phyloP scores from a whole-genome alignment of 2,113 vertebrate species.

The Patagioenas fasciata region DNA sequence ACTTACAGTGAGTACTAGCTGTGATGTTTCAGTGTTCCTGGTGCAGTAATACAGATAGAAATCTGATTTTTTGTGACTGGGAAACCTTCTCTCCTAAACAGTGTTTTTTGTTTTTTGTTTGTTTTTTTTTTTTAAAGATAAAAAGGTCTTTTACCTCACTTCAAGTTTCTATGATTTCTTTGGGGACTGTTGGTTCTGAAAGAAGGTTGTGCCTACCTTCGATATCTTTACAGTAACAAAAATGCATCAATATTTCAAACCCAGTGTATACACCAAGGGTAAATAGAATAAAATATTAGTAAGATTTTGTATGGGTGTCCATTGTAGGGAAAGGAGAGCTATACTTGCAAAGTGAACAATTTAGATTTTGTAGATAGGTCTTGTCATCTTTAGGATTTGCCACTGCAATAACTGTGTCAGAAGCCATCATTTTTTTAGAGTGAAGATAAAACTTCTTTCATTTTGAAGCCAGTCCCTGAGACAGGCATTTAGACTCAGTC shows the following conservation, averaged over 20 bases:
- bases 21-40: neutral
- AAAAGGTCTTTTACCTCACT: neutral
- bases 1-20: neutral
- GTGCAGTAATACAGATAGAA: neutral
- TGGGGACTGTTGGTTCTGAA: neutral
- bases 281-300: neutral
- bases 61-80: neutral
- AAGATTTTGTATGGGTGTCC: neutral
- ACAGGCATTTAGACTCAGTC: neutral
- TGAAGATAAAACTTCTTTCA: neutral
- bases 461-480: neutral
- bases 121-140: neutral
- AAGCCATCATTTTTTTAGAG: neutral
- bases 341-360: neutral
- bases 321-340: neutral
- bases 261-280: neutral
- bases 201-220: neutral
- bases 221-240: neutral
- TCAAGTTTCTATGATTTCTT: neutral
- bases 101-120: too few relatives aligned
- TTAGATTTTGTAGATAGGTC: neutral
- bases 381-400: neutral
- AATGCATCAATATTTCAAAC: neutral
- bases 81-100: neutral
- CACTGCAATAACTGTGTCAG: neutral